These are phyloP conservation scores for Parasteatoda lunata DNA, from an alignment of 2,888 invertebrate species.

Conservation along the genomic window DNA sequence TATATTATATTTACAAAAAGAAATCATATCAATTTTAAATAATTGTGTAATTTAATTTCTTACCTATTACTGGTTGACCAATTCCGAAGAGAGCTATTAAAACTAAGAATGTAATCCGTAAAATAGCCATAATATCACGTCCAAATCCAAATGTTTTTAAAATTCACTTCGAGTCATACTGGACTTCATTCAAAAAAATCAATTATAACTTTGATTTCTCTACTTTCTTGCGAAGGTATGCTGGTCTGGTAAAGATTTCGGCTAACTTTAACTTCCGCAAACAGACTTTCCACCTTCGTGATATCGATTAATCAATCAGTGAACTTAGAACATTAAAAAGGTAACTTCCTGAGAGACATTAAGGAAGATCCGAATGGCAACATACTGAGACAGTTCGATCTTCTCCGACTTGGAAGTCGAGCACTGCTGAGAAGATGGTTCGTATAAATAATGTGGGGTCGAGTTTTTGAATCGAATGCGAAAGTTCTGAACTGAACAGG, in stretches of 20 bases:
- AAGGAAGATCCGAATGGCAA: neutral
- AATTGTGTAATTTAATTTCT: neutral
- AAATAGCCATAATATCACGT: conserved; percentile 11
- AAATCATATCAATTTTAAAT: too few species aligned
- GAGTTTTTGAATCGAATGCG: neutral
- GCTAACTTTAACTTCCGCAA: conserved; percentile 35
- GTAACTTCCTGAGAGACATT: conserved; percentile 5
- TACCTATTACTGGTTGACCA: conserved; percentile 6
- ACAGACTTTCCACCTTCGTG: conserved; percentile 12
- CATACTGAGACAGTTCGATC: neutral
- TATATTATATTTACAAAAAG: too few species aligned
- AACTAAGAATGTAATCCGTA: conserved; percentile 48
- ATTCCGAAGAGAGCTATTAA: neutral
- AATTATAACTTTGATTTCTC: neutral
- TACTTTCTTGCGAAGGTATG: neutral
- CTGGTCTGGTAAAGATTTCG: neutral
- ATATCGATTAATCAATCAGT: conserved; percentile 38
- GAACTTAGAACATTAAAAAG: conserved; percentile 28
- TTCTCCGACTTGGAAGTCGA: neutral
- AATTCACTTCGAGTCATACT: neutral
- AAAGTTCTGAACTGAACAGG: neutral
- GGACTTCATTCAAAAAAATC: neutral
- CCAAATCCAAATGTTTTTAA: neutral
- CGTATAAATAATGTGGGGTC: neutral
- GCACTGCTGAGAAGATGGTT: neutral